A percentile compares a stretch with the other conserved stretches of the same genome.
phyloP scores from a whole-genome alignment of 2,888 invertebrate species.

The Malthinus flaveolus region DNA sequence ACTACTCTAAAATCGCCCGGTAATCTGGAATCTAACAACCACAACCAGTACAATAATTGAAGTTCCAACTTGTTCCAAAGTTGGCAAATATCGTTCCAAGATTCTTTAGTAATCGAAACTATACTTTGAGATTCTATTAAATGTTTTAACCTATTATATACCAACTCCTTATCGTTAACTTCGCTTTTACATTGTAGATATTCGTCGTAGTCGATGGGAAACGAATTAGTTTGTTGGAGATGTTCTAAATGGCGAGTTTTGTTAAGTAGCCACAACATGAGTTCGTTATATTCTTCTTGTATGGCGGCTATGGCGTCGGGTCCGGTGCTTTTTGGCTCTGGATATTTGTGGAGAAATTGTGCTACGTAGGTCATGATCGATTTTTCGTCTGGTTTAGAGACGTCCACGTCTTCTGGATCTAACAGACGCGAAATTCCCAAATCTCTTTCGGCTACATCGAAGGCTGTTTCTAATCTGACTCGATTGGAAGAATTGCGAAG shows the following conservation, averaged over 20 bases:
- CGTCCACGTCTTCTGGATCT: constrained; percentile 96
- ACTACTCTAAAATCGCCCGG: constrained; percentile 85
- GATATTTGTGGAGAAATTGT: constrained; percentile 94
- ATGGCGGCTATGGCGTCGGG: constrained; percentile 75
- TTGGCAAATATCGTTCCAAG: constrained; percentile 81
- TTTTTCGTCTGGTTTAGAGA: constrained; percentile 93
- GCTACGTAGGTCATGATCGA: constrained; percentile 99
- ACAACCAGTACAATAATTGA: constrained; percentile 84
- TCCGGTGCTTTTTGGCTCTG: constrained; percentile 79
- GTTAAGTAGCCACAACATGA: constrained; percentile 81
- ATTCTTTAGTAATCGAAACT: constrained; percentile 78
- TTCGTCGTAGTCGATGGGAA: constrained; percentile 80
- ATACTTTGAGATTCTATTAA: constrained; percentile 80
- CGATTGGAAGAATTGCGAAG: constrained; percentile 78
- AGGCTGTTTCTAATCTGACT: constrained; percentile 87
- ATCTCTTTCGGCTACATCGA: constrained; percentile 88
- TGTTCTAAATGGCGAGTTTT: constrained; percentile 77
- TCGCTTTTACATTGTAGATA: constrained; percentile 79
- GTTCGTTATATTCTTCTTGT: constrained; percentile 78
- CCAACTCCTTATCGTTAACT: constrained; percentile 69
- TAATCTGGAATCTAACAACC: constrained; percentile 82
- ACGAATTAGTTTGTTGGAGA: constrained; percentile 72
- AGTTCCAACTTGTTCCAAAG: constrained; percentile 82
- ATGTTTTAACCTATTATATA: constrained; percentile 77
- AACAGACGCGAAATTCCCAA: constrained; percentile 88